Evolutionary conservation across 2,113 vertebrate genomes (phyloP), one percentile per base, ranked within the genome.

Genomic region (Silurus meridionalis): DNA sequence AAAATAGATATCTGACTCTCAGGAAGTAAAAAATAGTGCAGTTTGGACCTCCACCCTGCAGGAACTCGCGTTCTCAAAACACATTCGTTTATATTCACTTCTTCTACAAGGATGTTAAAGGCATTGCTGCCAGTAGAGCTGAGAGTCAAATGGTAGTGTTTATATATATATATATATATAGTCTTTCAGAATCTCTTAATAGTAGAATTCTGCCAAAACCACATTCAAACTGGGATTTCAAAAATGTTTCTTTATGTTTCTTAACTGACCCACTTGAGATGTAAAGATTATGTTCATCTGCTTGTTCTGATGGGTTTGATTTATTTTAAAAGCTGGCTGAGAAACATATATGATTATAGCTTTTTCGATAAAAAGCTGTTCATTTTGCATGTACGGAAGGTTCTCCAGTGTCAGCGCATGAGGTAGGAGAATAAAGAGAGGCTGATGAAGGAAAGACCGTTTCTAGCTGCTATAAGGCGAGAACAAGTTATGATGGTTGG

Each of bases 131-230:
- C 69, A 6, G 46, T 8, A 46, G 69, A 75, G 23, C 55, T 6
- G 55, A 37, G 11, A 37, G 28, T 6, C 13, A 21, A 48, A 55
- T 25, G 19, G 2, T 61, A 11, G 53, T 3, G 21, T 63, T 19
- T 52, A 78, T 78, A 77, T 77, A 28, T 52, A 78, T 78, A 77
- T 77, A 64, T 55, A 53, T 37, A n/a, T n/a, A n/a, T n/a, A 64
- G 72, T 7, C 3, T 50, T 28, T 19, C 13, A 37, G 60, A 14
- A n/a, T 23, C 7, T 19, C 50, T 14, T 15, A 3, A 4, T 5
- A 7, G 23, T 37, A 19, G 25, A 80, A 80, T 55, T 80, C 75
- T 19, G 8, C 19, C 14, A 21, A 28, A 58, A 37, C 77, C 77
- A 19, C 77, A 13, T 19, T 19, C 55, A 17, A 55, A 11, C 55